Evolutionary conservation across 2,113 vertebrate genomes (phyloP), one percentile per base, ranked within the genome.

Genomic region (Sitta europaea): DNA sequence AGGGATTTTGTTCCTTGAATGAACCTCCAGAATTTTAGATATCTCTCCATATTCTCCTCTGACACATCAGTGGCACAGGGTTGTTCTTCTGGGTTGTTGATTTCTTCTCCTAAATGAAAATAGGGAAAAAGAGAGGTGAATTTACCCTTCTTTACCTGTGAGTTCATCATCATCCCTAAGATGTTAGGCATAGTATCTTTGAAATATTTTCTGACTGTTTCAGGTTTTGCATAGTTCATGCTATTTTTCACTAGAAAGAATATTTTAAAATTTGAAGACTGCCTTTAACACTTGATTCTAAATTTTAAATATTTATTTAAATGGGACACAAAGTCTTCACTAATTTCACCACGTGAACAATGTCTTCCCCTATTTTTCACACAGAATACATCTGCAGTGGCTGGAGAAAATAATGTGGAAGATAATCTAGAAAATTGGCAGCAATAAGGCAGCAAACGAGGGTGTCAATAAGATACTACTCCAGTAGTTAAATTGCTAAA

Each of bases 21-120:
- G 31, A 86, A 47, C 27, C 40, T 77, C 5, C 21, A 82, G 47
- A 82, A 58, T 59, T 88, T 42, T 68, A 61, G 54, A 55, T n/a
- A 9, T 79, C 9, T 65, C 3, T 83, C 29, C 9, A 2, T 68
- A 25, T 43, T 88, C 29, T 63, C 3, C 12, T 33, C 21, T 47
- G 12, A 51, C 17, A 7, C 42, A 36, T 2, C 2, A 7, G 8
- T 1, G 3, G 11, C 36, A 40, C 4, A 85, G 7, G 6, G 18
- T 35, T 72, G 8, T 57, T 84, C 21, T 53, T 13, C 31, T 27
- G 2, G 1, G 7, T 51, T 36, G 17, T 14, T 59, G 9, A 54
- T 55, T 74, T 50, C 27, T 55, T 12, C 40, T 74, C 27, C 42
- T 35, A 5, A 36, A 12, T 76, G 19, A 82, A 50, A 50, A 6